A percentile compares a stretch with the other conserved stretches of the same genome.
Evolutionary conservation across 2,113 vertebrate genomes (phyloP).

Genomic region (Cavia porcellus): DNA sequence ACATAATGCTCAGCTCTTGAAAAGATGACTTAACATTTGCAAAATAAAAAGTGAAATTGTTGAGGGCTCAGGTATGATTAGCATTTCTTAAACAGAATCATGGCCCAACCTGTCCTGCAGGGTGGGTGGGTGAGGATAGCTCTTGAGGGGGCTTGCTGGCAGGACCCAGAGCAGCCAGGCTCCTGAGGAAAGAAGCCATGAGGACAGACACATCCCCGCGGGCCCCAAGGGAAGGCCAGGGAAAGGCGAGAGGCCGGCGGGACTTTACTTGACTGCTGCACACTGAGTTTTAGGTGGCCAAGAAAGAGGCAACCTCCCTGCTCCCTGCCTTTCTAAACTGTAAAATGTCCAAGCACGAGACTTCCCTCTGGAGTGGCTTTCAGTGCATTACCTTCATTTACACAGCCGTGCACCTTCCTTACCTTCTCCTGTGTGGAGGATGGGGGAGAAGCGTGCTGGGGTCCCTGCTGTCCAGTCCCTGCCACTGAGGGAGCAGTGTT

Average conservation of each 20-base stretch:
- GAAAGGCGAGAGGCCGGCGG: not conserved
- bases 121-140: not conserved
- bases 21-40: slow-evolving; percentile 65
- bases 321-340: not conserved
- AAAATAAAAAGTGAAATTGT: slow-evolving; percentile 22
- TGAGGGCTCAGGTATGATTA: slow-evolving; percentile 5
- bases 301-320: not conserved
- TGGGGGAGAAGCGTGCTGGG: rapidly evolving
- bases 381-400: not conserved
- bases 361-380: not conserved
- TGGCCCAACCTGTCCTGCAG: not conserved
- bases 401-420: rapidly evolving
- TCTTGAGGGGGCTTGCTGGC: rapidly evolving
- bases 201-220: not conserved
- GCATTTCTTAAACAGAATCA: slow-evolving; percentile 20
- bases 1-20: not conserved
- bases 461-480: not conserved
- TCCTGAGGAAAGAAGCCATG: not conserved
- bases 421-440: not conserved
- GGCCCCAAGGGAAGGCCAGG: not conserved
- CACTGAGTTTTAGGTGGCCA: not conserved
- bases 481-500: not conserved
- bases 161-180: not conserved
- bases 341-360: not conserved
- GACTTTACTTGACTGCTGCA: not conserved